Conservation (phyloP, 2,888 invertebrate species). For the Lepetodrilus schrolli region DNA sequence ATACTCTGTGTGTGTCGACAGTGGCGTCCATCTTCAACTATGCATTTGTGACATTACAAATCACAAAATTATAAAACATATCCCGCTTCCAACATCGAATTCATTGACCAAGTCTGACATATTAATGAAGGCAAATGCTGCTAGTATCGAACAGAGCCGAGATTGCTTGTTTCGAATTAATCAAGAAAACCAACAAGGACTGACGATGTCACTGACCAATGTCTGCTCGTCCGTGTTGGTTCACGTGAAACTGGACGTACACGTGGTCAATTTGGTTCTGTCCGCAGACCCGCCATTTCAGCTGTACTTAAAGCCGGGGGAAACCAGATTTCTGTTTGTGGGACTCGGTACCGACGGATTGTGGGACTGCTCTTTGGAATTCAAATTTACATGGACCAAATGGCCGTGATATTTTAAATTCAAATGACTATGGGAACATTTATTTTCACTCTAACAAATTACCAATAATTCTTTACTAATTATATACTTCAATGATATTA, state of each 20-base stretch:
- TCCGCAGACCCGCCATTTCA: slow-evolving; percentile 8
- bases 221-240: slow-evolving; percentile 34
- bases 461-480: too few relatives aligned
- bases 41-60: slow-evolving; percentile 53
- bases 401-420: too few relatives aligned
- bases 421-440: too few relatives aligned
- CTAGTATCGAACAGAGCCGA: slow-evolving; percentile 15
- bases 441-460: too few relatives aligned
- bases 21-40: slow-evolving; percentile 48
- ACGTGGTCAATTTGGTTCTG: slow-evolving; percentile 35
- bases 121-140: slow-evolving; percentile 8
- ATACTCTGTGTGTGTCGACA: slow-evolving; percentile 55
- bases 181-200: slow-evolving; percentile 43
- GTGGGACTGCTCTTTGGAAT: neutral
- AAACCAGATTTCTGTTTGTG: slow-evolving; percentile 14
- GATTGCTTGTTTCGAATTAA: slow-evolving; percentile 43
- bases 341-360: neutral
- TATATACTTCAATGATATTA: too few relatives aligned
- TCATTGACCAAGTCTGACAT: neutral
- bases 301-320: slow-evolving; percentile 10
- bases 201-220: slow-evolving; percentile 43
- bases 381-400: neutral
- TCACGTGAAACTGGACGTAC: slow-evolving; percentile 20
- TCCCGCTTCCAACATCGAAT: neutral
- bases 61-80: neutral